Base-by-base conservation (phyloP, 2,797 vertebrate species). In the Chrosomus eos region DNA sequence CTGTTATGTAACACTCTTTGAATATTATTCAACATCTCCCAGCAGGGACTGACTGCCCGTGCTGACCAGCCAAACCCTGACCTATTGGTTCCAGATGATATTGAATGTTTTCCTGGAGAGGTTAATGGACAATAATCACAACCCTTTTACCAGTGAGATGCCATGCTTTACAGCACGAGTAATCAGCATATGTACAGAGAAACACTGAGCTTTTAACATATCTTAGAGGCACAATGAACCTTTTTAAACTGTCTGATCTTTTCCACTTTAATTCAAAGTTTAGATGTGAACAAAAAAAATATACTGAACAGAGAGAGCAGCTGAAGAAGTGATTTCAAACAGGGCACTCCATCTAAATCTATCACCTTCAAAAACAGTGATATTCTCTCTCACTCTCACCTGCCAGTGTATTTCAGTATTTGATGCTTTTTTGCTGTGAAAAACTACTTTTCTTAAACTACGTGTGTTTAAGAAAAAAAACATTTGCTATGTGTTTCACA, bases 161-260 rank as follows among this genome's bases (percentile, higher is more conserved):
- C 14, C 36, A 66, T 66, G 23, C 43, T 88, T 67, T 86, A 83
- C 75, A 72, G 16, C 73, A 64, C 3, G 1, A 74, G 23, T 26
- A 76, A 60, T 40, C 51, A 76, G 51, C 51, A 38, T 75, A 53
- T 74, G 21, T 53, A 38, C 3, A 36, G 31, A 58, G 13, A 5
- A 55, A 55, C 6, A 19, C 31, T 16, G 67, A 48, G 55, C 68
- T 33, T 82, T 60, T 79, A 85, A 74, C 80, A 71, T 84, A 87
- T 87, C 76, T 85, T 19, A 78, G 48, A 9, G 5, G 72, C 66
- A 60, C 84, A 3, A 33, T 5, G 58, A 88, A 89, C 90, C 79
- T 89, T 91, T 92, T 93, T 87, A 45, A 89, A 82, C 88, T 88
- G 71, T 90, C 88, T 68, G 67, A 89, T 80, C 82, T 86, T 87